Evolutionary conservation across 2,888 invertebrate species (phyloP).

Genomic region (Eupithecia exiguata): DNA sequence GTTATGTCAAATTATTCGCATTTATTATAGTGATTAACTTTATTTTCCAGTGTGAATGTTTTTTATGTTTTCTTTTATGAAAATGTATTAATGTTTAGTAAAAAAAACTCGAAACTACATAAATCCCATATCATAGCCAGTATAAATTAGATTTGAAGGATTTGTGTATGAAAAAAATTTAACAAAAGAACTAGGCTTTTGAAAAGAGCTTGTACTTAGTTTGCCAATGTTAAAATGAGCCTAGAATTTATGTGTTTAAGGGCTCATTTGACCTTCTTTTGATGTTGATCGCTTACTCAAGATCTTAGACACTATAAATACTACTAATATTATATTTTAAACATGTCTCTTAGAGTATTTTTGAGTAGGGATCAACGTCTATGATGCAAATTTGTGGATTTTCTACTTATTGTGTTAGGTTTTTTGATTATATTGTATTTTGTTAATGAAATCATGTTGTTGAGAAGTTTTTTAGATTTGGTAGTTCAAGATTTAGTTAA

Average conservation of each 20-base stretch:
- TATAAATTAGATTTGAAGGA: conserved; percentile 19
- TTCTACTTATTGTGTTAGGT: conserved; percentile 58
- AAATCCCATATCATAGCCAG: conserved; percentile 25
- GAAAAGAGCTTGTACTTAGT: background rate
- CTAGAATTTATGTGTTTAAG: background rate
- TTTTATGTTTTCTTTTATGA: background rate
- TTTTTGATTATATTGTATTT: conserved; percentile 65
- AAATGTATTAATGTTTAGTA: background rate
- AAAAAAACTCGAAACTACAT: background rate
- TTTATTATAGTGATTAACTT: background rate
- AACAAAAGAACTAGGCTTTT: background rate
- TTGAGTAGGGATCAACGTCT: conserved; percentile 12
- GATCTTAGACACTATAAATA: background rate
- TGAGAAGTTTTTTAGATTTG: conserved; percentile 36
- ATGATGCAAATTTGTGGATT: conserved; percentile 39
- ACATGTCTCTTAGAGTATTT: background rate
- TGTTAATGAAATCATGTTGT: conserved; percentile 67
- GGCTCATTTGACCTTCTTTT: background rate
- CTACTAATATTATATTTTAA: background rate
- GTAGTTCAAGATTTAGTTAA: conserved; percentile 12
- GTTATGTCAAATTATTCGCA: background rate
- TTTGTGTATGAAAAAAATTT: no score
- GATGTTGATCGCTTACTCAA: background rate
- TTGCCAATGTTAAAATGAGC: background rate
- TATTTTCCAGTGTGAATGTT: conserved; percentile 5